These are phyloP conservation scores for Sebastes oblongus DNA, from an alignment of 2,797 vertebrate genomes.

Conservation along the genomic window DNA sequence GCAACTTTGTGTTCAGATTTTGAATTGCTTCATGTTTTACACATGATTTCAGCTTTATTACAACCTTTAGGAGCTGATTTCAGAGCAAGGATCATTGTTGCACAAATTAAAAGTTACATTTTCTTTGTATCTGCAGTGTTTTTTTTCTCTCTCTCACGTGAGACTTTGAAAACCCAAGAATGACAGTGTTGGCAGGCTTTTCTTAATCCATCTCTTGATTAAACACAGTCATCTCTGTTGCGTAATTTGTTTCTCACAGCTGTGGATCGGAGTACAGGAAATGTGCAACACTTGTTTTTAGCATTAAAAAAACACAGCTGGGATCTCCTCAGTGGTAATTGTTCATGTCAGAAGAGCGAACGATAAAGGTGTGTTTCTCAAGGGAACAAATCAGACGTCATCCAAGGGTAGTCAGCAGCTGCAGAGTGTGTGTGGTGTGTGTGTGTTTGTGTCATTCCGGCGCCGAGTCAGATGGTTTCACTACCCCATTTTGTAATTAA, in stretches of 20 bases:
- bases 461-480: conserved; percentile 25
- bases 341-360: background rate
- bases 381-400: background rate
- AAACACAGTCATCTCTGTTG: conserved; percentile 39
- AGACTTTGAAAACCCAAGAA: background rate
- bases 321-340: background rate
- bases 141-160: background rate
- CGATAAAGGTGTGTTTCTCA: background rate
- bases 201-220: conserved; percentile 68
- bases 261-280: conserved; percentile 25
- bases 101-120: background rate
- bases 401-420: background rate
- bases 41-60: background rate
- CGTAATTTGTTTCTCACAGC: conserved; percentile 33
- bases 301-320: background rate
- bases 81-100: background rate
- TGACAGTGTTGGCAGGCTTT: conserved; percentile 10
- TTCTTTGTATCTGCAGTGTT: background rate
- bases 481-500: background rate
- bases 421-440: background rate
- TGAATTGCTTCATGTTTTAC: background rate
- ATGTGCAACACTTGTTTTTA: background rate
- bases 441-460: background rate
- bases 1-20: no score
- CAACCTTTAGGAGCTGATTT: background rate